These are phyloP conservation scores for Cryptotermes secundus DNA, from an alignment of 1,140 invertebrate genomes.

Conservation along the genomic window DNA sequence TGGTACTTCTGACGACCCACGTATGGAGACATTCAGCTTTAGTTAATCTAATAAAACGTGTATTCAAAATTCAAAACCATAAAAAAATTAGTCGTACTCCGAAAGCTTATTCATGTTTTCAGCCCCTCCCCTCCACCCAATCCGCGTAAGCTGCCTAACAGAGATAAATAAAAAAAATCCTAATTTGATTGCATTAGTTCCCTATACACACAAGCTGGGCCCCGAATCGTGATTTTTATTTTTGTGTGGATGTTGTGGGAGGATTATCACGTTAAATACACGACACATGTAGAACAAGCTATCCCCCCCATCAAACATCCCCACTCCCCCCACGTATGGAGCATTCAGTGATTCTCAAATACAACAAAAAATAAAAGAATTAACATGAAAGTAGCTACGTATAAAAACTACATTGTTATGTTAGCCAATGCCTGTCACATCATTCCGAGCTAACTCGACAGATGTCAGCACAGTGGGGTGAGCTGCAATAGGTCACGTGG, in stretches of 20 bases:
- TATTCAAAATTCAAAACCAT: constrained; percentile 20
- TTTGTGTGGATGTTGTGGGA: background rate
- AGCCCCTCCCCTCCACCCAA: background rate
- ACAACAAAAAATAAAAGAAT: constrained; percentile 18
- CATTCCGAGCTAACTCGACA: background rate
- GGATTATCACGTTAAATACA: constrained; percentile 17
- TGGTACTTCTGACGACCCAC: background rate
- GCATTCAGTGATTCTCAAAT: constrained; percentile 17
- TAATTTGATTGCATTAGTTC: constrained; percentile 7
- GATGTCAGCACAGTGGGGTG: background rate
- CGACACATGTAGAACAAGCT: constrained; percentile 10
- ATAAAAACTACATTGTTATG: constrained; percentile 11
- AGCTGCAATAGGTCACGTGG: background rate
- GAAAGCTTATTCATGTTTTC: constrained; percentile 19
- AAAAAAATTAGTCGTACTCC: background rate
- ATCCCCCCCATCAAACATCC: background rate
- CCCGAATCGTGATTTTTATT: background rate
- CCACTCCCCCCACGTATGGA: background rate
- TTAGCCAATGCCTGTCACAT: background rate
- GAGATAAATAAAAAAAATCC: constrained; percentile 7
- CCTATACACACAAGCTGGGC: background rate
- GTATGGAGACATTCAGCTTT: constrained; percentile 1
- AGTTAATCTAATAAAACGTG: constrained; percentile 20
- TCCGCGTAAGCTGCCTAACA: constrained; percentile 8
- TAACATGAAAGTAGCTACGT: background rate